Conservation (phyloP, 2,888 invertebrate species). For the Biston stratarius region DNA sequence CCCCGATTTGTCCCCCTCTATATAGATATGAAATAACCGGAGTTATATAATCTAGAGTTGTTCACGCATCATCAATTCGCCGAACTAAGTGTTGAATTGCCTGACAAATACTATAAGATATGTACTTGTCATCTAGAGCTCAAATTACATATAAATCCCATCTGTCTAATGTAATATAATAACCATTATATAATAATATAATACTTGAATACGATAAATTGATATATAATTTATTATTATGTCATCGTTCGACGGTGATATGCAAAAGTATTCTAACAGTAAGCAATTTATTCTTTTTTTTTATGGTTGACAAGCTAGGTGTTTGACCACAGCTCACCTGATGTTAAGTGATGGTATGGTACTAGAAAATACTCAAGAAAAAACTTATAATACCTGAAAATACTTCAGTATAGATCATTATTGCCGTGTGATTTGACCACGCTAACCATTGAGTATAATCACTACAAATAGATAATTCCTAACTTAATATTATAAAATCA, state of each 20-base stretch:
- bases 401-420: too few species aligned
- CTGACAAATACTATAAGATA: slow-evolving; percentile 18
- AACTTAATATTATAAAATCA: too few species aligned
- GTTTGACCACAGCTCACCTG: too few species aligned
- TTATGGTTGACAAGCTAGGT: too few species aligned
- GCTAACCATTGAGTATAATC: too few species aligned
- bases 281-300: background rate
- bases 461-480: too few species aligned
- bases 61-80: slow-evolving; percentile 11
- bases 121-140: background rate
- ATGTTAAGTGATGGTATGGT: too few species aligned
- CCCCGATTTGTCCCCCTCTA: too few species aligned
- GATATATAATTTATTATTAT: slow-evolving; percentile 56
- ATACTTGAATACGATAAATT: slow-evolving; percentile 52
- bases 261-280: slow-evolving; percentile 17
- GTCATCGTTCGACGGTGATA: slow-evolving; percentile 39
- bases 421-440: too few species aligned
- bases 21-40: too few species aligned
- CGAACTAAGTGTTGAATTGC: slow-evolving; percentile 20
- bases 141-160: slow-evolving; percentile 12
- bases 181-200: slow-evolving; percentile 48
- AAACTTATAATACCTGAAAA: too few species aligned
- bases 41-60: background rate
- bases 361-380: too few species aligned
- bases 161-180: slow-evolving; percentile 33